Base-by-base conservation (phyloP, 1,140 invertebrate species). In the Diorhabda sublineata region DNA sequence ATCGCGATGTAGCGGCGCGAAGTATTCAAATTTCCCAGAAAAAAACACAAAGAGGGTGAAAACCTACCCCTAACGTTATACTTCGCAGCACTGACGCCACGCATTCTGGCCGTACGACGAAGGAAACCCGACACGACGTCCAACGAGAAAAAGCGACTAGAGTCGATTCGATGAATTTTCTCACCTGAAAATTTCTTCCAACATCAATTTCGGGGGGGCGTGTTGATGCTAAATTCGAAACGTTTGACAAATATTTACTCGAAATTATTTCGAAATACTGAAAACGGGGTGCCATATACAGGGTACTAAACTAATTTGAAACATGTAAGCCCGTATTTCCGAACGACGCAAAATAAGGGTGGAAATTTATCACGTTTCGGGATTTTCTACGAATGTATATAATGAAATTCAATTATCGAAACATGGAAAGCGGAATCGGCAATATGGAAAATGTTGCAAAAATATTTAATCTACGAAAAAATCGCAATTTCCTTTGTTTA, bases 161-260 rank as follows among this genome's bases (percentile, higher is more conserved):
- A 9, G 52, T 43, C 68, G 67, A 69, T 26, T 45, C 9, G 44
- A 44, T 41, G 56, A 45, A 42, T 64, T 60, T 57, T 71, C 72
- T 67, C 66, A 73, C 72, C 72, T 73, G 72, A 69, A 73, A 73
- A 71, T 69, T 73, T 66, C 61, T 68, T 64, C 63, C 61, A 73
- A 71, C 69, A 70, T 67, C 72, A 69, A 73, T 71, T 71, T 67
- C 64, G 56, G 66, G 61, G 60, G 42, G 58, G 45, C 45, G 65
- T 60, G 65, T 59, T 67, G 65, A 61, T 67, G 66, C 26, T 64
- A 67, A 67, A 68, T 43, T 52, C 61, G 64, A 64, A 70, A 70
- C 59, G 47, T 66, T 26, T 26, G 26, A 26, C 26, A 26, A 26
- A 26, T 26, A 26, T 26, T 26, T 26, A 26, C 26, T 26, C 26